Base-by-base conservation (phyloP, 1,140 invertebrate species). In the Monomorium pharaonis region DNA sequence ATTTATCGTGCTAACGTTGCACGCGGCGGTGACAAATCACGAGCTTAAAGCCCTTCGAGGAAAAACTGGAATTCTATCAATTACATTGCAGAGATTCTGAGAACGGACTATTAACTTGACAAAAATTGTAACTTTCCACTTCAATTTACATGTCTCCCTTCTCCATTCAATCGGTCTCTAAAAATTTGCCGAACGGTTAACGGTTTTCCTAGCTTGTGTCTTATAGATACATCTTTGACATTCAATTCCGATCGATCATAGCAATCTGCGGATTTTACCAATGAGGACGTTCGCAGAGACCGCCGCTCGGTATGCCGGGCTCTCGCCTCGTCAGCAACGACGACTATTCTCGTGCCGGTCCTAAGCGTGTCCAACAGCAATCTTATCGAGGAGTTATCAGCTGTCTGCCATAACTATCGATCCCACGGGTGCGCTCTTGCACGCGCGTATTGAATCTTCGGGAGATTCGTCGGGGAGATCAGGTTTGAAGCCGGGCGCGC, bases 341-440 rank as follows among this genome's bases (percentile, higher is more conserved):
- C 78, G 67, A 44, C 78, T 60, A 83, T 83, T 58, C 78, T 47
- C 67, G 51, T n/a, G 33, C 42, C 27, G 51, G 44, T 6, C n/a
- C 51, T 58, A 16, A 83, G 51, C 78, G 78, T 72, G 78, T 67
- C 37, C 67, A 56, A 6, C 54, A 18, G 67, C 78, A 74, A 83
- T 83, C 78, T 83, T 83, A 72, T 83, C 78, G 67, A 14, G 30
- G 44, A 84, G 56, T 77, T 77, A 54, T 76, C 72, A 77, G 81
- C 70, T 77, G 56, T 84, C 81, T 84, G 72, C 72, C 81, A 84
- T 84, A 84, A 84, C 81, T 84, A 44, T 77, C 81, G 81, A 54
- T 84, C 72, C 80, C 70, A 81, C 33, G 78, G 67, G 33, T 51
- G 51, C 37, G 18, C 42, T 30, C 54, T 27, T 54, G 84, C 10